Base-by-base conservation (phyloP, 2,113 vertebrate genomes). In the Brachyhypopomus gauderio region DNA sequence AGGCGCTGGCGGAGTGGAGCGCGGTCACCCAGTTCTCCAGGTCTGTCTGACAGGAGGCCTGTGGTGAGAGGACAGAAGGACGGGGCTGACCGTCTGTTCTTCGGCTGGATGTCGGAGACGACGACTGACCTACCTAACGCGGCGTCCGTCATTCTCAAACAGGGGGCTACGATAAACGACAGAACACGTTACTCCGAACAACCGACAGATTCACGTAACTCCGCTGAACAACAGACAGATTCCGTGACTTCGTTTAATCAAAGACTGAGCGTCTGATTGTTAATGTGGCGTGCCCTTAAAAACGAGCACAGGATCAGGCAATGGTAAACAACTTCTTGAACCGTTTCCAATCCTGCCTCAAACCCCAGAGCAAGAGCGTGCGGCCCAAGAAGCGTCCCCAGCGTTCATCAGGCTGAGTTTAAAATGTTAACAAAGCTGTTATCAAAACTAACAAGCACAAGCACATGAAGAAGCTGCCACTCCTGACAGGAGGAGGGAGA, bases 21-120 rank as follows among this genome's bases (percentile, higher is more conserved):
- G 97, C 97, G 0, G 97, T 99, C 86, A 98, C 93, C 98, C 98
- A 99, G 90, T 98, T 99, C 86, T 99, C 97, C 85, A 99, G 90
- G 83, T 99, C 98, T 0, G 96, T 97, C 88, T 98, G 98, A 92
- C 95, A 99, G n/a, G 93, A 95, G 7, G 97, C 96, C 98, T 99
- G 73, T 30, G 78, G 80, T 77, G 6, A 25, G n/a, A 30, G 56
- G 23, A 38, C 62, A 27, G 36, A 22, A 85, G 27, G 30, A 23
- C 8, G 20, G 8, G 75, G 56, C 66, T 9, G 4, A 69, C 56
- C 66, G 78, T 2, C 1, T 34, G 17, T 9, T 27, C 22, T 16
- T 41, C 36, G 45, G 25, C 19, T 78, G 27, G n/a, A 56, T 25
- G 17, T 0, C 6, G 19, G 12, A 23, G 12, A 67, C 23, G 30